A percentile compares a stretch with the other conserved stretches of the same genome.
Conservation (phyloP, 1,140 invertebrate genomes). For the Ceratitis capitata region DNA sequence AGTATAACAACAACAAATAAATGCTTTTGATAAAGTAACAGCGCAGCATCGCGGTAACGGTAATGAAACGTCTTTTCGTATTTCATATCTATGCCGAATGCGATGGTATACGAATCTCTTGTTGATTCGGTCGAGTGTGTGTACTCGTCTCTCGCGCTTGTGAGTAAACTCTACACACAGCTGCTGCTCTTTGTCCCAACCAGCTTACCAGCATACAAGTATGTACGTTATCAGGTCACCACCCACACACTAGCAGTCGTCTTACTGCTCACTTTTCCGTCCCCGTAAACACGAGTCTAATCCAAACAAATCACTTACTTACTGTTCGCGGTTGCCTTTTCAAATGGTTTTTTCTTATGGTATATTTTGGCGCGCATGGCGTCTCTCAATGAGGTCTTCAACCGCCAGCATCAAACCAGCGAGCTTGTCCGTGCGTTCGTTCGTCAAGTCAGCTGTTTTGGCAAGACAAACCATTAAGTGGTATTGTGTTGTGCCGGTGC, state of each 20-base stretch:
- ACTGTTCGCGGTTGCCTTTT: not conserved
- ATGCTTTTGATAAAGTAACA: too few relatives aligned
- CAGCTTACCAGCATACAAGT: not conserved
- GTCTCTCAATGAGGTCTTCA: too few relatives aligned
- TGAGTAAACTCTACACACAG: not conserved
- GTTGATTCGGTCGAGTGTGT: not conserved
- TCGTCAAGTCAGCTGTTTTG: not conserved
- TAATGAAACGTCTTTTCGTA: too few relatives aligned
- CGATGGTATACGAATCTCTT: not conserved
- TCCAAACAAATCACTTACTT: conserved; percentile 19
- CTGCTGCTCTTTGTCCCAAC: not conserved
- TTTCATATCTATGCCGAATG: not conserved
- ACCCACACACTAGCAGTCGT: not conserved
- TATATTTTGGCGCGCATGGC: conserved; percentile 8
- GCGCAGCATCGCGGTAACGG: not conserved
- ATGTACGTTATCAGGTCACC: conserved; percentile 21
- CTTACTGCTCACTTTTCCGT: not conserved
- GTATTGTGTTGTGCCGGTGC: not conserved
- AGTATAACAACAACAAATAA: not conserved
- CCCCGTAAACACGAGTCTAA: not conserved
- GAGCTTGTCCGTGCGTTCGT: not conserved
- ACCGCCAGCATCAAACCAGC: not conserved
- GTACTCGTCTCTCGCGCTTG: too few relatives aligned
- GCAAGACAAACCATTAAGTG: not conserved
- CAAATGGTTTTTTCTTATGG: not conserved